A percentile compares a stretch with the other conserved stretches of the same genome.
phyloP scores from a whole-genome alignment of 2,113 vertebrate genomes.

The Nycticorax nycticorax region DNA sequence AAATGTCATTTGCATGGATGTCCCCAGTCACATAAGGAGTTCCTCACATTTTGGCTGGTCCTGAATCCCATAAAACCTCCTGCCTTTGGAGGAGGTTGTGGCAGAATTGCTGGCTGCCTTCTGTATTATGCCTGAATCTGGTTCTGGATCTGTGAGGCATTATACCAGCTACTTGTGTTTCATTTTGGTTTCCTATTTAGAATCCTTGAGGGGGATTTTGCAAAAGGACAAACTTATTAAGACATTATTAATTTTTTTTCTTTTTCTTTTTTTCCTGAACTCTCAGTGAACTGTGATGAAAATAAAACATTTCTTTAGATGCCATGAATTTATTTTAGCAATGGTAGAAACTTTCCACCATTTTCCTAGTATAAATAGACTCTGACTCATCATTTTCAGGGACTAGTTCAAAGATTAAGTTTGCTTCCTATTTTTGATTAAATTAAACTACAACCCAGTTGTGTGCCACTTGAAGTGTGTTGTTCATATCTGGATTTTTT shows the following conservation, averaged over 20 bases:
- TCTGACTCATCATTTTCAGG: conserved; percentile 14
- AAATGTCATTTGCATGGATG: neutral
- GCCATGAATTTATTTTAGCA: neutral
- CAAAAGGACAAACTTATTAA: neutral
- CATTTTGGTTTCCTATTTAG: neutral
- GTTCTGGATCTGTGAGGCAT: neutral
- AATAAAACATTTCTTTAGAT: neutral
- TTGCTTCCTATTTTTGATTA: neutral
- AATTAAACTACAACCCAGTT: neutral
- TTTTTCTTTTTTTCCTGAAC: neutral
- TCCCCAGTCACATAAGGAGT: neutral
- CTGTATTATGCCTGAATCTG: neutral
- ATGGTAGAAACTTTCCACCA: neutral
- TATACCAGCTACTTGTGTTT: neutral
- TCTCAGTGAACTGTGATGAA: neutral
- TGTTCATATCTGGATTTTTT: neutral
- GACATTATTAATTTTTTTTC: neutral
- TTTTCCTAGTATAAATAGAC: neutral
- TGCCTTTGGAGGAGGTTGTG: neutral
- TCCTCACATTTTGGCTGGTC: neutral
- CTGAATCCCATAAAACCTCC: neutral
- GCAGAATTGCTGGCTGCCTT: neutral
- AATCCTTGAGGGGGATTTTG: neutral
- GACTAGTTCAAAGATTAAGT: neutral
- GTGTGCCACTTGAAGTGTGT: neutral